Percentiles rank a stretch among this genome's conserved stretches.
phyloP scores from a whole-genome alignment of 2,797 vertebrate genomes.

The Microctenopoma lineatum region DNA sequence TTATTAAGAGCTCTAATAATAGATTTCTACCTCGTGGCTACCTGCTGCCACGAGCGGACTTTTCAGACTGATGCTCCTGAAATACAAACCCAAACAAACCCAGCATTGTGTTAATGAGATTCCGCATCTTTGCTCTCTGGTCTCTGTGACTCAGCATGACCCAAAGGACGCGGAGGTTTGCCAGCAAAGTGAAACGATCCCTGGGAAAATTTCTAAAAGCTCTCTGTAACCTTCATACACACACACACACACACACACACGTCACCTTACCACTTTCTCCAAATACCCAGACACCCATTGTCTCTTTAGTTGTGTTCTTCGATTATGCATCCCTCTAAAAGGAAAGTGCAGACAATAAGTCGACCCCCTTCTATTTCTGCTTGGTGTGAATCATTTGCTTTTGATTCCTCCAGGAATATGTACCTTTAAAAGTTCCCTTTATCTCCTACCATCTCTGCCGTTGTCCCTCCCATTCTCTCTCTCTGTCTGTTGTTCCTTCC shows the following conservation, averaged over 20 bases:
- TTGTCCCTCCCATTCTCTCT: conserved; percentile 7
- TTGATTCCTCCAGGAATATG: conserved; percentile 37
- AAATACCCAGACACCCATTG: background rate
- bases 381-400: conserved; percentile 62
- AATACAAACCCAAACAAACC: conserved; percentile 61
- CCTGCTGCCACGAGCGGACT: conserved; percentile 34
- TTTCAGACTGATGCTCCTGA: conserved; percentile 11
- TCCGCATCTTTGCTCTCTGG: conserved; percentile 32
- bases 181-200: conserved; percentile 60
- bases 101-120: conserved; percentile 53
- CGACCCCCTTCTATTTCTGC: conserved; percentile 54
- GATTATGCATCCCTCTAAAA: conserved; percentile 36
- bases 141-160: conserved; percentile 46
- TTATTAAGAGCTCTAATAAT: conserved; percentile 45
- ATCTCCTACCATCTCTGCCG: conserved; percentile 18
- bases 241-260: background rate
- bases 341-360: conserved; percentile 41
- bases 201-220: conserved; percentile 49
- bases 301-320: conserved; percentile 39
- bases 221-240: conserved; percentile 36
- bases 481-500: conserved; percentile 26
- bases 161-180: conserved; percentile 52
- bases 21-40: conserved; percentile 35
- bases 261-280: background rate
- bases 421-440: conserved; percentile 27